phyloP scores from a whole-genome alignment of 1,140 invertebrate genomes.

The Hormaphis cornu region DNA sequence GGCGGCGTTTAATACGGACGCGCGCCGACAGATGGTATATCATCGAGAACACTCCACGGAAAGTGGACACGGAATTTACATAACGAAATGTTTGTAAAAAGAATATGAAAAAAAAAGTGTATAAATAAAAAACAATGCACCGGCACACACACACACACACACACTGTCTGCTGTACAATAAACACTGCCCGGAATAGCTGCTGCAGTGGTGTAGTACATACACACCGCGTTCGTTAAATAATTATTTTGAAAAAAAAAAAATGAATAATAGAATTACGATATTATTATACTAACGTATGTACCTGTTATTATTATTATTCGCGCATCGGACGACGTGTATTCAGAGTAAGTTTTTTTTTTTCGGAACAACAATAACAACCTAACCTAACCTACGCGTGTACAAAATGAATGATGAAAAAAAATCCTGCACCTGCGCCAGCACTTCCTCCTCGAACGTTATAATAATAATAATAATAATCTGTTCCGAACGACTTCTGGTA shows the following conservation, averaged over 20 bases:
- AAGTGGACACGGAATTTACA: constrained; percentile 20
- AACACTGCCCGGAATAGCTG: not conserved
- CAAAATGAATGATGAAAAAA: not conserved
- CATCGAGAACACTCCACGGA: not conserved
- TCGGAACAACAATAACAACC: too few species aligned
- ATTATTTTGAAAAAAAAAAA: not conserved
- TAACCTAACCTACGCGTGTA: too few species aligned
- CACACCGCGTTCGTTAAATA: not conserved
- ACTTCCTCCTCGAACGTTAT: not conserved
- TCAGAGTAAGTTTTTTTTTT: not conserved
- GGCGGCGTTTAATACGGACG: not conserved
- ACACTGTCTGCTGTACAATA: not conserved
- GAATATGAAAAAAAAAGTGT: not conserved
- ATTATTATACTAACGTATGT: too few species aligned
- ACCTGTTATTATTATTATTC: not conserved
- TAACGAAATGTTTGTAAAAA: constrained; percentile 11
- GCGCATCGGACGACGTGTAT: not conserved
- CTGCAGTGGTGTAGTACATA: not conserved
- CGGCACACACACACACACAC: too few species aligned
- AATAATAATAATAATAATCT: constrained; percentile 7
- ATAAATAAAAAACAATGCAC: not conserved
- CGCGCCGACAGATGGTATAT: constrained; percentile 12
- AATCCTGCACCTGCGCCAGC: not conserved
- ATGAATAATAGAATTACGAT: not conserved
- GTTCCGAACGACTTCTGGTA: constrained; percentile 24